Evolutionary conservation across 2,113 vertebrate species (phyloP), one percentile per base, ranked within the genome.

Genomic region (Phaethornis superciliosus): DNA sequence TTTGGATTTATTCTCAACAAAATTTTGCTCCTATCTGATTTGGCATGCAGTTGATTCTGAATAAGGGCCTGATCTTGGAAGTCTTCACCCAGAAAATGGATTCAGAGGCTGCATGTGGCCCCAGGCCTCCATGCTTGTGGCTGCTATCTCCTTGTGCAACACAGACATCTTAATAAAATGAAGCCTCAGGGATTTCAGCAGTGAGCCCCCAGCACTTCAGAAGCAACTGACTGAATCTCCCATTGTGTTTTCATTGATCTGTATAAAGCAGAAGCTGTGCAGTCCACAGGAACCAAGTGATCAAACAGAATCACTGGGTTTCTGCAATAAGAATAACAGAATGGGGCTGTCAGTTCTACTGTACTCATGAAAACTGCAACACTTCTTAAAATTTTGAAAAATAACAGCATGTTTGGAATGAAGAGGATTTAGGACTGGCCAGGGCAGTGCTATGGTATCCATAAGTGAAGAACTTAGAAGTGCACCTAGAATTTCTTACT

Each of bases 61-160:
- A 24, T 47, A 28, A 80, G 33, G 32, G 12, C 18, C n/a, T 70
- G n/a, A 75, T 71, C 49, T 70, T 70, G 37, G 49, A 87, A n/a
- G 10, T 33, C 28, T 70, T 88, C 67, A 26, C 35, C 13, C 17
- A 37, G 51, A 12, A 22, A 59, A 12, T 3, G 32, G 32, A 15
- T 7, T 6, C 32, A 12, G 3, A 46, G 55, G 30, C 49, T 87
- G 23, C 56, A 23, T 0, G 0, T 42, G 55, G 51, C 37, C 62
- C 35, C 33, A 26, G 42, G 35, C 20, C 27, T 13, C 2, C 10
- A 0, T 22, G 37, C 22, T 67, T 47, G 60, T 42, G 35, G 9
- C 5, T 15, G 10, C 20, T 54, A 26, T 21, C 40, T 22, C 35
- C 33, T 64, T 1, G 0, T 55, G 64, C 12, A 54, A 12, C 60